A percentile compares a stretch with the other conserved stretches of the same genome.
These are phyloP conservation scores for Epizoanthus ramosus DNA, from an alignment of 92 coral and sea anemone species.

Conservation along the genomic window DNA sequence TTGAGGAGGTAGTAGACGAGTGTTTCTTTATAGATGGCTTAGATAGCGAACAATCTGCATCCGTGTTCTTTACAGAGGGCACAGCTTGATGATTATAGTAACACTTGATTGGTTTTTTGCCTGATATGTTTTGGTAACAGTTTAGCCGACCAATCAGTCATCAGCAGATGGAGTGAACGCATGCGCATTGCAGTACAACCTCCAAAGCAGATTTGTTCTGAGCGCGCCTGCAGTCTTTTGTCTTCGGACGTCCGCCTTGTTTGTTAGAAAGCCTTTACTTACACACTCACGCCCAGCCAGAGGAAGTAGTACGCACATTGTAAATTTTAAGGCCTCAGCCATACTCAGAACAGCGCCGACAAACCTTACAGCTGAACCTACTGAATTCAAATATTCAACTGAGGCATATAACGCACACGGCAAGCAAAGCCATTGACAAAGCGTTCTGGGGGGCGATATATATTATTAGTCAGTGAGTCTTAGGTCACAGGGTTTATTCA, in stretches of 20 bases:
- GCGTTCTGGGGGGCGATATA: slow-evolving; percentile 80
- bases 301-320: neutral
- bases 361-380: slow-evolving; percentile 5
- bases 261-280: neutral
- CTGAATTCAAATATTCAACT: slow-evolving; percentile 5
- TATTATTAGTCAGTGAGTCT: slow-evolving; percentile 26
- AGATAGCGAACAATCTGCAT: slow-evolving; percentile 50
- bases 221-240: slow-evolving; percentile 11
- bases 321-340: too few relatives aligned
- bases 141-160: slow-evolving; percentile 84
- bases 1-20: slow-evolving; percentile 39
- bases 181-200: slow-evolving; percentile 25
- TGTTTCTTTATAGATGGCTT: slow-evolving; percentile 37
- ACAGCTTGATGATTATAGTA: slow-evolving; percentile 86
- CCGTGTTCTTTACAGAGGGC: slow-evolving; percentile 82
- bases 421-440: slow-evolving; percentile 37
- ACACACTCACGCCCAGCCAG: neutral
- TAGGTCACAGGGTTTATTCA: slow-evolving; percentile 1
- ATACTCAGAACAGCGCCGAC: neutral
- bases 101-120: slow-evolving; percentile 89
- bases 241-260: neutral
- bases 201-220: slow-evolving; percentile 40
- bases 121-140: slow-evolving; percentile 89
- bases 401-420: slow-evolving; percentile 18
- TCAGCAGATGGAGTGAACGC: slow-evolving; percentile 35